Conservation (phyloP, 2,797 vertebrate genomes). For the Pseudomugil tenellus region DNA sequence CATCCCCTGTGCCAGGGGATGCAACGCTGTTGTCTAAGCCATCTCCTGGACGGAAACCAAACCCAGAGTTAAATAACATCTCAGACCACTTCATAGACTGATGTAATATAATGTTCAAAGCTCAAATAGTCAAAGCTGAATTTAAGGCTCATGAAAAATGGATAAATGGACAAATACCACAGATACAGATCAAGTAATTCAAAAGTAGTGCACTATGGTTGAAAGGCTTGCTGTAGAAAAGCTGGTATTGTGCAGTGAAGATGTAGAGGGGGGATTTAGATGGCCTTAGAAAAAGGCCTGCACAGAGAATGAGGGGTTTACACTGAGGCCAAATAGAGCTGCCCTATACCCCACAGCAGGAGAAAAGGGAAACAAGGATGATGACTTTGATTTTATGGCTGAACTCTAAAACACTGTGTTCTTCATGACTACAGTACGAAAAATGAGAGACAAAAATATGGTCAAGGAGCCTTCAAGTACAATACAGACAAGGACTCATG, state of each 20-base stretch:
- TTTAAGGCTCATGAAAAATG: conserved; percentile 63
- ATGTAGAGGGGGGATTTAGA: conserved; percentile 66
- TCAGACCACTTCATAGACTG: conserved; percentile 40
- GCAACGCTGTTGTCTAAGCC: conserved; percentile 99
- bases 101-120: conserved; percentile 37
- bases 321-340: conserved; percentile 58
- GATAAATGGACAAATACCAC: conserved; percentile 75
- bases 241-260: conserved; percentile 53
- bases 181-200: conserved; percentile 52
- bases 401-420: conserved; percentile 71
- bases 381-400: conserved; percentile 75
- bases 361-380: conserved; percentile 66
- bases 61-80: conserved; percentile 76
- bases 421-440: conserved; percentile 52
- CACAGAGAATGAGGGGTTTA: conserved; percentile 66
- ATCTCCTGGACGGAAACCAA: conserved; percentile 88
- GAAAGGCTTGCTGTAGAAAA: conserved; percentile 46
- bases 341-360: conserved; percentile 66
- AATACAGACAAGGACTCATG: conserved; percentile 85
- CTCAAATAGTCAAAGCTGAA: conserved; percentile 50
- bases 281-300: conserved; percentile 65
- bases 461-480: conserved; percentile 82
- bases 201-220: conserved; percentile 43
- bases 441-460: conserved; percentile 33
- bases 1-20: conserved; percentile 97